A percentile compares a stretch with the other conserved stretches of the same genome.
phyloP scores from a whole-genome alignment of 2,888 invertebrate species.

The Perizoma affinitatum region DNA sequence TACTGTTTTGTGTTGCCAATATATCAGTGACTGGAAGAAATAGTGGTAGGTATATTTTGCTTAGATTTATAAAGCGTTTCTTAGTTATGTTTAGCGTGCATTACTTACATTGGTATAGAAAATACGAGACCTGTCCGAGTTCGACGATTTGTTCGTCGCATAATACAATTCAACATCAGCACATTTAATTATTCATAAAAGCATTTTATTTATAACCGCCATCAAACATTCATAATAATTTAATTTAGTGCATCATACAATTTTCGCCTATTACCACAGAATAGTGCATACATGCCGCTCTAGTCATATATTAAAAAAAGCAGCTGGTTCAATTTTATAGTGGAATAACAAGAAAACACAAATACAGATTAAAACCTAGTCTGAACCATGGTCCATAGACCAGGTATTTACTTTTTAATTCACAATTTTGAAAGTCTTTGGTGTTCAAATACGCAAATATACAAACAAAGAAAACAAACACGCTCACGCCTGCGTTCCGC shows the following conservation, averaged over 20 bases:
- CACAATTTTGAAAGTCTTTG: no score
- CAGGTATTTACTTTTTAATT: no score
- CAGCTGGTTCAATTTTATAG: background rate
- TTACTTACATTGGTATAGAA: slow-evolving; percentile 19
- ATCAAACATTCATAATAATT: slow-evolving; percentile 28
- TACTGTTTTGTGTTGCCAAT: no score
- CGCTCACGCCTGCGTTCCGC: no score
- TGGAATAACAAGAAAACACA: background rate
- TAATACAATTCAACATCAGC: slow-evolving; percentile 24
- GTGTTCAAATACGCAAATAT: no score
- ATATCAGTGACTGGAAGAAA: no score
- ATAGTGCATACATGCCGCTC: slow-evolving; percentile 2
- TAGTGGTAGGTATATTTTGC: no score
- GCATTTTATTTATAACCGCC: slow-evolving; percentile 28
- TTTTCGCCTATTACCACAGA: slow-evolving; percentile 24
- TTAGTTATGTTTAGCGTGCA: slow-evolving; percentile 1
- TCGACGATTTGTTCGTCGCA: slow-evolving; percentile 17
- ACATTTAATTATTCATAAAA: slow-evolving; percentile 27
- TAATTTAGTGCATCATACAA: slow-evolving; percentile 30
- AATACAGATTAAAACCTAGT: no score
- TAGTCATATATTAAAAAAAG: background rate
- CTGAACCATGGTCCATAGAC: no score
- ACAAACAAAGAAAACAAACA: no score
- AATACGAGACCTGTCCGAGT: slow-evolving; percentile 11
- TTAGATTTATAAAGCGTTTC: no score